These are phyloP conservation scores for Huso huso DNA, from an alignment of 2,797 vertebrate genomes.

Conservation along the genomic window DNA sequence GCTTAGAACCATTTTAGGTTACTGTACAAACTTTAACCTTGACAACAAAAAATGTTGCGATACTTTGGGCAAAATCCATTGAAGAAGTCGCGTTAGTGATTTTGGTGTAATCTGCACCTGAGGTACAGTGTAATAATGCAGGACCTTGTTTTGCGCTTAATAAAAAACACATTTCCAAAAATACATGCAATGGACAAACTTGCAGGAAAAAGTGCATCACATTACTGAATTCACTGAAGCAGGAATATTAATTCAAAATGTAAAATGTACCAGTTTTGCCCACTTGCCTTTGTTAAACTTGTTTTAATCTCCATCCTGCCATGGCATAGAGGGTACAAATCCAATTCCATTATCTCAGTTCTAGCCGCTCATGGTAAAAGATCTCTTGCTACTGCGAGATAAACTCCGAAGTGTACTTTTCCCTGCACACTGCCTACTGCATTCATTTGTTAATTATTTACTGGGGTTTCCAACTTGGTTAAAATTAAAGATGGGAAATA, in stretches of 20 bases:
- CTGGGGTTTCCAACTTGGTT: neutral
- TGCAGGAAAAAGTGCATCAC: neutral
- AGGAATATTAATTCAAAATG: neutral
- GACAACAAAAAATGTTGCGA: too few species aligned
- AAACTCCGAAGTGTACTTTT: neutral
- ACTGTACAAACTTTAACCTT: too few species aligned
- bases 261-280: neutral
- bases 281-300: neutral
- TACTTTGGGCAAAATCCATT: too few species aligned
- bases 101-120: neutral
- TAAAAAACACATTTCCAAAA: neutral
- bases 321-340: neutral
- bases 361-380: neutral
- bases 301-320: neutral
- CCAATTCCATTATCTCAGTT: neutral
- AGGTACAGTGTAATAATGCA: neutral
- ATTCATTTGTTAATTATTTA: neutral
- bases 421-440: neutral
- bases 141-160: neutral
- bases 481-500: neutral
- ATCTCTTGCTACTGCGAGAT: neutral
- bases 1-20: too few species aligned
- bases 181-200: neutral
- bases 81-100: neutral
- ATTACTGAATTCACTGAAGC: neutral